These are phyloP conservation scores for Busseola fusca DNA, from an alignment of 2,888 invertebrate species.

Conservation along the genomic window DNA sequence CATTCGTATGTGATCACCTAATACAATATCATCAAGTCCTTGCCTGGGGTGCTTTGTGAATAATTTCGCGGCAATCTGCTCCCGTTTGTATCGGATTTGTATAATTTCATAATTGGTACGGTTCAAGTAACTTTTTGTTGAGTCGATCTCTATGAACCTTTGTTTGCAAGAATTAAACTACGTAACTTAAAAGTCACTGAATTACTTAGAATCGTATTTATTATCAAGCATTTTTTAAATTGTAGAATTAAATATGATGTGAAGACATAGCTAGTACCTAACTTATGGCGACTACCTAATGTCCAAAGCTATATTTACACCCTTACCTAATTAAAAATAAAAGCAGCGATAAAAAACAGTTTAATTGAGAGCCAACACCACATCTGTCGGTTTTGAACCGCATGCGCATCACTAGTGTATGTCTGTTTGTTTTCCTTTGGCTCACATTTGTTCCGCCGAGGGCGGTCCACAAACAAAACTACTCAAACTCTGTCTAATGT, in stretches of 20 bases:
- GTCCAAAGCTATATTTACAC: neutral
- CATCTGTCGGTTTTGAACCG: slow-evolving; percentile 58
- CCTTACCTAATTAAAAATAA: slow-evolving; percentile 24
- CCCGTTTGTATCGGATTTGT: slow-evolving; percentile 83
- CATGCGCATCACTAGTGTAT: slow-evolving; percentile 48
- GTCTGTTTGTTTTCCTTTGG: slow-evolving; percentile 72
- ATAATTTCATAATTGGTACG: slow-evolving; percentile 79
- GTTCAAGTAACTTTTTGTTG: slow-evolving; percentile 59
- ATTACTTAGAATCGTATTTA: slow-evolving; percentile 1
- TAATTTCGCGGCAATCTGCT: slow-evolving; percentile 89
- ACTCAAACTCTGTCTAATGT: slow-evolving; percentile 56
- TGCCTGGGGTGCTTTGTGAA: slow-evolving; percentile 86
- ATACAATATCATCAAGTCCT: slow-evolving; percentile 89
- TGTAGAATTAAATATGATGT: neutral
- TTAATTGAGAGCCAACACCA: slow-evolving; percentile 42
- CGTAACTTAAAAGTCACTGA: slow-evolving; percentile 7
- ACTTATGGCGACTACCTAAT: neutral
- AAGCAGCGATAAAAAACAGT: slow-evolving; percentile 1
- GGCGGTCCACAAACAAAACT: slow-evolving; percentile 57
- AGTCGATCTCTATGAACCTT: slow-evolving; percentile 35
- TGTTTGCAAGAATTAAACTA: slow-evolving; percentile 15
- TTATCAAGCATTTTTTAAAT: neutral
- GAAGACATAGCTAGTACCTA: neutral
- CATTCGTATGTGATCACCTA: slow-evolving; percentile 89
- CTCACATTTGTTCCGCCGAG: slow-evolving; percentile 72